Percentiles rank a stretch among this genome's conserved stretches.
Conservation (phyloP, 2,113 vertebrate species). For the Myrmecobius fasciatus region DNA sequence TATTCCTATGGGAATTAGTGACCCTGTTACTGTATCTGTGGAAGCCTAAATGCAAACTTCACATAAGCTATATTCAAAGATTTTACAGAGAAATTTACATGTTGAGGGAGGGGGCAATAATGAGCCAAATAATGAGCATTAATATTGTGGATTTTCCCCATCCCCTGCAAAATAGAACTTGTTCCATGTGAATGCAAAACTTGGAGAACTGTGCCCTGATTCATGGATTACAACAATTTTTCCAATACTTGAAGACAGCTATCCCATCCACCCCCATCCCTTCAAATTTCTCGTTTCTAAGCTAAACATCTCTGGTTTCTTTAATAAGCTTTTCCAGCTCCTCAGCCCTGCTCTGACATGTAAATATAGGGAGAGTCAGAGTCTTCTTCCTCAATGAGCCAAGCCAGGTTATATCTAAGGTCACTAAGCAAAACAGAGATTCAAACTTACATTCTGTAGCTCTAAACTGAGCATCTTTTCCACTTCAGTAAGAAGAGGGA, state of each 20-base stretch:
- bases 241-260: not conserved
- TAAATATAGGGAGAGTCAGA: not conserved
- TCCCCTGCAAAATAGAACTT: not conserved
- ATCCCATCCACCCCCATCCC: not conserved
- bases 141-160: not conserved
- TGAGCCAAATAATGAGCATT: not conserved
- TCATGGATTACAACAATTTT: not conserved
- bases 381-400: not conserved
- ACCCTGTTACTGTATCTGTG: not conserved
- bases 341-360: not conserved
- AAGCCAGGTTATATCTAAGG: not conserved
- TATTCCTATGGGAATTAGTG: not conserved
- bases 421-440: not conserved
- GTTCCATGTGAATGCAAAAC: not conserved
- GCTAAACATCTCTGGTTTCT: not conserved
- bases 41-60: not conserved
- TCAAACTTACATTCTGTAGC: not conserved
- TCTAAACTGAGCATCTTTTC: not conserved
- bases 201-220: not conserved
- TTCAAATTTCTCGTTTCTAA: not conserved
- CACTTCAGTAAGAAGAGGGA: not conserved
- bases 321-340: not conserved
- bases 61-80: not conserved
- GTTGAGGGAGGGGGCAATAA: not conserved
- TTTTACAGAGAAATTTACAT: not conserved